Base-by-base conservation (phyloP, 2,113 vertebrate species). In the Arizona elegans region DNA sequence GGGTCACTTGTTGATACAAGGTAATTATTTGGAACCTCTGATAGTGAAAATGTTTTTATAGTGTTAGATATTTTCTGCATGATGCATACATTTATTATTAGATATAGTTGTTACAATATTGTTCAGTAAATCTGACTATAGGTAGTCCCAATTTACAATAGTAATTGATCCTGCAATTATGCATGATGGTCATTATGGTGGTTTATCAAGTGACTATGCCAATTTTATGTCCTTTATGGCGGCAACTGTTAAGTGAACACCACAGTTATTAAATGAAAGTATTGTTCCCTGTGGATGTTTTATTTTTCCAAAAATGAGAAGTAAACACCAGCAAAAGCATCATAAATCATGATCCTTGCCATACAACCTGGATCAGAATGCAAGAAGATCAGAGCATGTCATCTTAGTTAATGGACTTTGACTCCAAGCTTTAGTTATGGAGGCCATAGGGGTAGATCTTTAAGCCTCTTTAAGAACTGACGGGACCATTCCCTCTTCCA, bases 1-100 rank as follows among this genome's bases (percentile, higher is more conserved):
- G 53, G 98, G 98, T 43, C 98, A 98, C 95, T 98, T 98, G 92
- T 96, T 99, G 90, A 95, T 99, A 90, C 96, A 98, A 96, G 99
- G 99, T 99, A 96, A 96, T 59, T 95, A 29, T 10, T 8, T 21
- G 94, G 62, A 5, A 5, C 91, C 43, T 55, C 91, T 90, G 23
- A 4, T 87, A 95, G 91, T 87, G 33, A 75, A 0, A 90, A 92
- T 47, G 59, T 81, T 91, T 38, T 70, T 85, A 21, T 56, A 56
- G 38, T 50, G 56, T 70, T 19, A 55, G 29, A 65, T 47, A 88
- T 75, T 53, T 93, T 53, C 75, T 62, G 4, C 54, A 26, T 50
- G 29, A 9, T 55, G 33, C 33, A 62, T 87, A 43, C 5, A 75
- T 81, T 11, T 91, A 85, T 90, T 91, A 33, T 56, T 29, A 54